A percentile compares a stretch with the other conserved stretches of the same genome.
Evolutionary conservation across 92 coral and sea anemone genomes (phyloP).

Genomic region (Phenganax marumi): DNA sequence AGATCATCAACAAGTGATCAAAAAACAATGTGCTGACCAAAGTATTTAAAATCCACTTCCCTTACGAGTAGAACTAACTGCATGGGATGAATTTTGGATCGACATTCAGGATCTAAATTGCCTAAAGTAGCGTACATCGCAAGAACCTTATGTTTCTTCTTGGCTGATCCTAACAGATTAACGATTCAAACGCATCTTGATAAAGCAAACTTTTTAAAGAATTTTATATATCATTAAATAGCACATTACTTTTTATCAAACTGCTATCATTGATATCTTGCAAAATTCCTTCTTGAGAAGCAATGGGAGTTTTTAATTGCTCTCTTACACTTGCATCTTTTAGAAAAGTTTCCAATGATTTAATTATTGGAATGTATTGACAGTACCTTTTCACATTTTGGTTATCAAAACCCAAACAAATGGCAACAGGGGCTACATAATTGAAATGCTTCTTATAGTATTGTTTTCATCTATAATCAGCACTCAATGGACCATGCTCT

Average conservation of each 20-base stretch:
- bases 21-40: conserved; percentile 27
- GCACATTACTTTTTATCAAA: conserved; percentile 29
- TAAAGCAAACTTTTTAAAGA: conserved; percentile 55
- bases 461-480: conserved; percentile 28
- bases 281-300: conserved; percentile 42
- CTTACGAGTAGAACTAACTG: conserved; percentile 40
- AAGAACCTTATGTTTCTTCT: conserved; percentile 51
- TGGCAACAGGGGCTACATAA: conserved; percentile 8
- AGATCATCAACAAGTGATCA: conserved; percentile 21
- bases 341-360: conserved; percentile 59
- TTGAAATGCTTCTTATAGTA: conserved; percentile 11
- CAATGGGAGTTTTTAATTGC: conserved; percentile 4
- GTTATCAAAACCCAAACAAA: conserved; percentile 18
- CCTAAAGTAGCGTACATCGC: conserved; percentile 61
- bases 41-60: conserved; percentile 26
- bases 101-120: conserved; percentile 50
- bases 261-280: conserved; percentile 51
- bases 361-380: conserved; percentile 63
- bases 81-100: conserved; percentile 45
- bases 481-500: conserved; percentile 18
- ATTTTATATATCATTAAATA: conserved; percentile 43
- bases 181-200: conserved; percentile 65
- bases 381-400: conserved; percentile 8
- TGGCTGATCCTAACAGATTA: conserved; percentile 61
- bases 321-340: conserved; percentile 56